phyloP scores from a whole-genome alignment of 2,113 vertebrate genomes.

The Antidorcas marsupialis region DNA sequence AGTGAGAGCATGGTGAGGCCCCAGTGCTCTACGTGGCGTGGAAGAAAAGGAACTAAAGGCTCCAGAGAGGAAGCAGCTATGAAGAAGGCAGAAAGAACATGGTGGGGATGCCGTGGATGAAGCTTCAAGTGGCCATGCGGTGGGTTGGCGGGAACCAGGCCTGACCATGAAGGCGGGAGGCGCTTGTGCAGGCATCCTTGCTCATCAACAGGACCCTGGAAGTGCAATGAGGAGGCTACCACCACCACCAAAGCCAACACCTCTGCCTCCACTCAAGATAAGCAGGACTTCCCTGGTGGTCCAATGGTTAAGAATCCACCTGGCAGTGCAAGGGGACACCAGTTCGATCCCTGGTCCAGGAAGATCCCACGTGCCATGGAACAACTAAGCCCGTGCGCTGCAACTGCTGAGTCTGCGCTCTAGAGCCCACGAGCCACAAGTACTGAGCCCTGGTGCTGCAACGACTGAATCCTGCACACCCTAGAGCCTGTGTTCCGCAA shows the following conservation, averaged over 20 bases:
- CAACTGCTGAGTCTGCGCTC: neutral
- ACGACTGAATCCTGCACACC: accelerated
- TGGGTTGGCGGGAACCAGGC: neutral
- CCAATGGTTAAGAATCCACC: neutral
- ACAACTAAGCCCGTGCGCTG: accelerated
- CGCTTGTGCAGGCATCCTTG: neutral
- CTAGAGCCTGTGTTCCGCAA: neutral
- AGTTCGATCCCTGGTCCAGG: neutral
- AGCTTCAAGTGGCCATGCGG: neutral
- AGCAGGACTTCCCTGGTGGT: neutral
- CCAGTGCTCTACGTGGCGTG: accelerated
- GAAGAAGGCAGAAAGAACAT: neutral
- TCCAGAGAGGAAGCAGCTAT: neutral
- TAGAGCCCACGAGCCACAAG: neutral
- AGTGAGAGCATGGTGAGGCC: neutral
- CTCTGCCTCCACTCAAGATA: neutral
- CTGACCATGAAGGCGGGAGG: neutral
- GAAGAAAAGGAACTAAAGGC: neutral
- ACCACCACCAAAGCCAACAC: neutral
- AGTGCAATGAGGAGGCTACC: neutral
- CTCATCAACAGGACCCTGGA: neutral
- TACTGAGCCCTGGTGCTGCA: neutral
- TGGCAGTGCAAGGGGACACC: neutral
- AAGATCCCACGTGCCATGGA: neutral
- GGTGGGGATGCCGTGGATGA: neutral